Evolutionary conservation across 2,888 invertebrate species (phyloP).

Genomic region (Galeruca laticollis): DNA sequence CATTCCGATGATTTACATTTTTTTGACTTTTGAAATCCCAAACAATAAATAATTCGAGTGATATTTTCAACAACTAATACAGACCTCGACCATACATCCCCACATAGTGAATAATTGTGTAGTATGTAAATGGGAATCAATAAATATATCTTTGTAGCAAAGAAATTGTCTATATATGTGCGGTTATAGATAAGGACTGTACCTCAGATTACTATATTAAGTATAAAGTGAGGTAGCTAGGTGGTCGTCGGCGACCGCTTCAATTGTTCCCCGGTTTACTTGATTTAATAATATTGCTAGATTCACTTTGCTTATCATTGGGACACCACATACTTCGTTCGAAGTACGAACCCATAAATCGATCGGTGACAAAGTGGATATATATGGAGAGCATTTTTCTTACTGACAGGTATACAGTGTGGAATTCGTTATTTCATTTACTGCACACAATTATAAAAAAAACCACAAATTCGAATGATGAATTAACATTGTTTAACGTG

Average conservation of each 20-base stretch:
- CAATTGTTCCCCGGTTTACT: constrained; percentile 39
- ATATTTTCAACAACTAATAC: neutral
- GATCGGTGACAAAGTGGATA: neutral
- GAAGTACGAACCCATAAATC: constrained; percentile 6
- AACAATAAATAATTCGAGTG: too few species aligned
- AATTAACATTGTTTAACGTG: too few species aligned
- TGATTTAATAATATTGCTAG: constrained; percentile 45
- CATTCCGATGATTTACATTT: too few species aligned
- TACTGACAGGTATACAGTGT: neutral
- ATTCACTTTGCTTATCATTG: constrained; percentile 45
- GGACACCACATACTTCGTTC: constrained; percentile 14
- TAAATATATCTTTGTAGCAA: constrained; percentile 55
- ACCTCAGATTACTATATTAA: constrained; percentile 43
- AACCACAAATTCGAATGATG: too few species aligned
- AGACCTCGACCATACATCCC: constrained; percentile 14
- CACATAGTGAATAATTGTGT: constrained; percentile 63
- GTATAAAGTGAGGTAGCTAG: constrained; percentile 43
- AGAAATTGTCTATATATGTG: constrained; percentile 54
- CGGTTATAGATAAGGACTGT: constrained; percentile 30
- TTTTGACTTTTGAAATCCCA: too few species aligned
- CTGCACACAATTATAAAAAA: too few species aligned
- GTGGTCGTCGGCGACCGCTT: constrained; percentile 41
- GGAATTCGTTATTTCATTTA: too few species aligned
- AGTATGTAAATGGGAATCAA: constrained; percentile 62
- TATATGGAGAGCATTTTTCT: neutral